phyloP scores from a whole-genome alignment of 2,888 invertebrate species.

The Kryphioiulus occultus region DNA sequence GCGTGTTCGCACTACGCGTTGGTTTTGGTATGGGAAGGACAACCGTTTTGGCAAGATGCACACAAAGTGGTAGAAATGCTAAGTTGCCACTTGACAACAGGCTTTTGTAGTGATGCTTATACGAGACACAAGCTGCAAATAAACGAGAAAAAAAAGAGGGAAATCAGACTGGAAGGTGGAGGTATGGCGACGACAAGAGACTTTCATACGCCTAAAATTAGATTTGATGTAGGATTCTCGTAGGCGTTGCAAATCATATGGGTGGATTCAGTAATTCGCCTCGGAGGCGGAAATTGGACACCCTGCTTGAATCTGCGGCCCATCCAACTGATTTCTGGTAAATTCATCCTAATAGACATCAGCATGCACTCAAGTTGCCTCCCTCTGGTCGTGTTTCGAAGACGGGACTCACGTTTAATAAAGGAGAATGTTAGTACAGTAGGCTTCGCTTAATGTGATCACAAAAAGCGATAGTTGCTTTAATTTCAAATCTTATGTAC shows the following conservation, averaged over 20 bases:
- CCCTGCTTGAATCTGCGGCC: neutral
- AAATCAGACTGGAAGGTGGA: neutral
- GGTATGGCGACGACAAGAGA: neutral
- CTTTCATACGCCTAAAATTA: neutral
- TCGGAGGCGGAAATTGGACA: neutral
- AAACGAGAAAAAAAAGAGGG: neutral
- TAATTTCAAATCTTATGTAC: too few species aligned
- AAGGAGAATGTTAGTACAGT: too few species aligned
- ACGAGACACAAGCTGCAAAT: neutral
- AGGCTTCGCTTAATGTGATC: too few species aligned
- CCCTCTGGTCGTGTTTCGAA: too few species aligned
- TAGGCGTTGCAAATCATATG: neutral
- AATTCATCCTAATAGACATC: neutral
- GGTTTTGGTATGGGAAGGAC: neutral
- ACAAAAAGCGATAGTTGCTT: too few species aligned
- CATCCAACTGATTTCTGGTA: neutral
- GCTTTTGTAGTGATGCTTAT: neutral
- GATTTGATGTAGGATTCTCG: neutral
- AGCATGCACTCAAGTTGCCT: neutral
- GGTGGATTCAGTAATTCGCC: neutral
- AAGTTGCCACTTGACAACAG: neutral
- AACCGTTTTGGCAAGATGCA: neutral
- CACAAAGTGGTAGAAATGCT: neutral
- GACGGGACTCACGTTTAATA: too few species aligned
- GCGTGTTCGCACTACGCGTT: neutral